Evolutionary conservation across 2,888 invertebrate genomes (phyloP), one percentile per base, ranked within the genome.

Genomic region (Allacma fusca): DNA sequence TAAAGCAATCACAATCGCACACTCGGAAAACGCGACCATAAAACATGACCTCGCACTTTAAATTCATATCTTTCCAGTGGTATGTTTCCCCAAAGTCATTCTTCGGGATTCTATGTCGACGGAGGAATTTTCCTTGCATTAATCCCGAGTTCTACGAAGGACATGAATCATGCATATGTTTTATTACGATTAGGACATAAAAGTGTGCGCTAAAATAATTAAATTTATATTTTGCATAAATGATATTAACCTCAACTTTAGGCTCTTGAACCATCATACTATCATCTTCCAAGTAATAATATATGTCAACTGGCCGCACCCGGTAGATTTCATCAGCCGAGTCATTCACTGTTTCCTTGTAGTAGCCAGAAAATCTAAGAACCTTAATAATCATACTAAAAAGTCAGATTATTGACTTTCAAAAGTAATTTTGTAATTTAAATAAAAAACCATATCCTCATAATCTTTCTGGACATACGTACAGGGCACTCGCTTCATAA

Each of bases 41-140:
- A 84, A 95, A 91, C 79, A 90, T 90, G 44, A 95, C 89, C 85
- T 95, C 93, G 83, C 91, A 91, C 19, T 93, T 94, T 50, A 93
- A 88, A 86, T 94, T 93, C 26, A 96, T 88, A 87, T 96, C 95
- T 85, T 94, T 95, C 96, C 96, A 96, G 85, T 92, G 91, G 90
- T 92, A 94, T 65, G 86, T 87, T 75, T 91, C 91, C 0, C 92
- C 92, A 12, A 87, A 83, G 75, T 90, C 89, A 83, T 91, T 91
- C 87, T 94, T 95, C 0, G 91, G 91, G 81, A 95, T 91, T 85
- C 90, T 91, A n/a, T 90, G 91, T 29, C 95, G 89, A 83, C 90
- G 90, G 75, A 96, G 91, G 80, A 96, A 85, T 82, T 91, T 90
- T 1, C 95, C 95, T 90, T 93, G 92, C 86, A 90, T 89, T 78